These are phyloP conservation scores for Caenorhabditis sulstoni DNA, from an alignment of 2,888 invertebrate species.

Conservation along the genomic window DNA sequence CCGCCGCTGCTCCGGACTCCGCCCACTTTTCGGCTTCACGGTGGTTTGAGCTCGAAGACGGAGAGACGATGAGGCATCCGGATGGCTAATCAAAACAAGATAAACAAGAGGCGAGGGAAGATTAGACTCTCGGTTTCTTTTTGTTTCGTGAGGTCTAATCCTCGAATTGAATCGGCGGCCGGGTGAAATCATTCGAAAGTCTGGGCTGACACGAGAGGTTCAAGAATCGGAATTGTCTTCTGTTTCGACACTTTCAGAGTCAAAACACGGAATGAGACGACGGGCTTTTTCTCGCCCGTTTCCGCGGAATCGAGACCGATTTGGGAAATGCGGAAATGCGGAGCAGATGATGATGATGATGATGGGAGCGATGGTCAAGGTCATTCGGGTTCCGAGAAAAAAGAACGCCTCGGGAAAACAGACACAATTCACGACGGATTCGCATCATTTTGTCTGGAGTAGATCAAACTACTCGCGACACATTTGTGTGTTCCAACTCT, in stretches of 20 bases:
- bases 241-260: too few relatives aligned
- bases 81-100: slow-evolving; percentile 13
- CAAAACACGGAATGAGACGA: too few relatives aligned
- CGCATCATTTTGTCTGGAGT: too few relatives aligned
- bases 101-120: neutral
- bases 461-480: too few relatives aligned
- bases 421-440: too few relatives aligned
- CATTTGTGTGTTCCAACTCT: too few relatives aligned
- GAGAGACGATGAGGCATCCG: slow-evolving; percentile 28
- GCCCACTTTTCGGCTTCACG: neutral
- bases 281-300: too few relatives aligned
- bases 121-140: neutral
- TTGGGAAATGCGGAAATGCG: too few relatives aligned
- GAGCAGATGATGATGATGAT: neutral
- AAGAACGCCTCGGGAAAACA: neutral
- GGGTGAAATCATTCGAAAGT: neutral
- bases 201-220: slow-evolving; percentile 6
- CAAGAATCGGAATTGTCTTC: neutral
- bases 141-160: slow-evolving; percentile 9
- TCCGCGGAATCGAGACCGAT: too few relatives aligned
- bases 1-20: slow-evolving; percentile 9
- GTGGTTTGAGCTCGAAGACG: slow-evolving; percentile 1
- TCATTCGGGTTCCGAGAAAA: slow-evolving; percentile 5
- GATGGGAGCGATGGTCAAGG: slow-evolving; percentile 4
- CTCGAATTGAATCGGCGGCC: neutral